These are phyloP conservation scores for Lacerta viridis DNA, from an alignment of 2,797 vertebrate species.

Conservation along the genomic window DNA sequence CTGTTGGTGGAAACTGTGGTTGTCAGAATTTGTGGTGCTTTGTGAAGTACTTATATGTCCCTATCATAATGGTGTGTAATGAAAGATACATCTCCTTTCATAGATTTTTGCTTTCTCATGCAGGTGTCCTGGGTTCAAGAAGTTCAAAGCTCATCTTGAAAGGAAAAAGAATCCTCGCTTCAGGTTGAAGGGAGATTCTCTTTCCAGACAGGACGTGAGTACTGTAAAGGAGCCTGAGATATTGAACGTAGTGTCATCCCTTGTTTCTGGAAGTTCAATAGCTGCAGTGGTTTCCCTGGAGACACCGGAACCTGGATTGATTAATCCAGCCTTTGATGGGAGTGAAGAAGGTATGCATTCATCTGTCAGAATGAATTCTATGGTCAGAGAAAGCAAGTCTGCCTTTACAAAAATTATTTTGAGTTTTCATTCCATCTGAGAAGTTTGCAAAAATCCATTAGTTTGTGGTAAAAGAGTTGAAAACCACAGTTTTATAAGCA, in stretches of 20 bases:
- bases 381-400: not conserved
- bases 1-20: not conserved
- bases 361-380: not conserved
- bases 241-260: conserved; percentile 19
- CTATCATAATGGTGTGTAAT: not conserved
- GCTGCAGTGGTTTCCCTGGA: conserved; percentile 76
- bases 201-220: conserved; percentile 79
- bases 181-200: conserved; percentile 84
- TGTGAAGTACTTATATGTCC: not conserved
- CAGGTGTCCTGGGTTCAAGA: conserved; percentile 91
- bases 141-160: conserved; percentile 87
- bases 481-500: not conserved
- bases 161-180: conserved; percentile 84
- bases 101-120: conserved; percentile 21
- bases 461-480: not conserved
- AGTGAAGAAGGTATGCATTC: conserved; percentile 88
- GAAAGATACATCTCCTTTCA: not conserved
- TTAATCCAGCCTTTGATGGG: conserved; percentile 93
- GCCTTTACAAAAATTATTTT: not conserved
- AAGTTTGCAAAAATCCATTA: not conserved
- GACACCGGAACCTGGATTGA: conserved; percentile 87
- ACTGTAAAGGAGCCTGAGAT: conserved; percentile 65
- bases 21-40: not conserved
- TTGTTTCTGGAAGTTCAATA: conserved; percentile 77
- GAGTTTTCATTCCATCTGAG: not conserved